Evolutionary conservation across 2,113 vertebrate genomes (phyloP).

Genomic region (Coracopsis vasa): DNA sequence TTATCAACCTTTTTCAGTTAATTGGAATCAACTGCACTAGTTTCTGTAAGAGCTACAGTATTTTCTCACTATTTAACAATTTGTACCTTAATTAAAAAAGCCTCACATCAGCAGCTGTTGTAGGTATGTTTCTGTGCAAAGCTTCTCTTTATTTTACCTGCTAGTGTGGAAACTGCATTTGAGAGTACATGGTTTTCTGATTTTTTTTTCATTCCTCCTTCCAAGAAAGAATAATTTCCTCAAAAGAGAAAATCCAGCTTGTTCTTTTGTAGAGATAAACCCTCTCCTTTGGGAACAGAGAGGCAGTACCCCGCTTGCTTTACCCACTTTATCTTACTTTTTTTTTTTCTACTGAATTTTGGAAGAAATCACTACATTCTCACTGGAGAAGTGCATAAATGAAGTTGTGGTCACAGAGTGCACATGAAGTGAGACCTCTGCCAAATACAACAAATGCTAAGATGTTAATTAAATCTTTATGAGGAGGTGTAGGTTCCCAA

Average conservation of each 20-base stretch:
- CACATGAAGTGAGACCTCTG: neutral
- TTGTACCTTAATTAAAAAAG: neutral
- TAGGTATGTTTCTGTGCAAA: neutral
- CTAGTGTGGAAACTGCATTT: neutral
- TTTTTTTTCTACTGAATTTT: neutral
- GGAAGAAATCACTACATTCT: neutral
- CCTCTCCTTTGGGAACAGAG: neutral
- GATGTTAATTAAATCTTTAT: neutral
- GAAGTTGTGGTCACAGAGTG: neutral
- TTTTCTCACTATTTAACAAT: neutral
- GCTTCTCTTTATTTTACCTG: neutral
- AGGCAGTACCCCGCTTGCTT: neutral
- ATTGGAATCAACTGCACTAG: neutral
- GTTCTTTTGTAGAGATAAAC: neutral
- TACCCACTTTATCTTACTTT: neutral
- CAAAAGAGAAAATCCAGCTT: neutral
- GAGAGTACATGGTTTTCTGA: neutral
- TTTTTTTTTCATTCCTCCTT: neutral
- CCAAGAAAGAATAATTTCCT: neutral
- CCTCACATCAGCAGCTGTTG: neutral
- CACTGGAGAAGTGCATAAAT: neutral
- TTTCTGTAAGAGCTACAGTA: neutral
- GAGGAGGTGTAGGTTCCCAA: neutral
- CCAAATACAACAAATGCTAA: neutral
- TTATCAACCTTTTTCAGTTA: slow-evolving; percentile 13